These are phyloP conservation scores for Ditylenchus weischeri DNA, from an alignment of 2,888 invertebrate genomes.

Conservation along the genomic window DNA sequence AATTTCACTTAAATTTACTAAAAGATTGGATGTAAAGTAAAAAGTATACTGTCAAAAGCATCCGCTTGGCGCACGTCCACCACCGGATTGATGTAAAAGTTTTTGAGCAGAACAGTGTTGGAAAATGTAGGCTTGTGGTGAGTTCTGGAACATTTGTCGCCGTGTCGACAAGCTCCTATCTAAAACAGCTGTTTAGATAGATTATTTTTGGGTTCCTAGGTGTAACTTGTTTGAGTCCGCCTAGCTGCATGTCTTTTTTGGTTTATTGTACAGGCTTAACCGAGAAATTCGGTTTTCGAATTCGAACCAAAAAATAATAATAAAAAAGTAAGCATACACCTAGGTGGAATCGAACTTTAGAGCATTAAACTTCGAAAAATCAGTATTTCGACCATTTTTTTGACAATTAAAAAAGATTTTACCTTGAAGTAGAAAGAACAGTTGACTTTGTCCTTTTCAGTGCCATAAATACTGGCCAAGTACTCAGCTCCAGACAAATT, in stretches of 20 bases:
- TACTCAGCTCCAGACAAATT: constrained; percentile 73
- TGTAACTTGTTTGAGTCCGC: too few relatives aligned
- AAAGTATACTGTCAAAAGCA: constrained; percentile 46
- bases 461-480: constrained; percentile 94
- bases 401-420: constrained; percentile 1
- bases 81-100: constrained; percentile 61
- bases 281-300: too few relatives aligned
- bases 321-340: too few relatives aligned
- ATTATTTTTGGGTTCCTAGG: too few relatives aligned
- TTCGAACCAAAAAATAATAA: too few relatives aligned
- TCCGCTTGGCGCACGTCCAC: constrained; percentile 56
- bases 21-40: not conserved
- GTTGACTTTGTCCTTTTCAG: constrained; percentile 93
- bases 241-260: too few relatives aligned
- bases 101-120: constrained; percentile 91
- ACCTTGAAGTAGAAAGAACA: constrained; percentile 97
- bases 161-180: constrained; percentile 98
- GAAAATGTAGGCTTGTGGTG: constrained; percentile 99
- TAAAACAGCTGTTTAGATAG: not conserved
- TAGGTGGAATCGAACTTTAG: too few relatives aligned
- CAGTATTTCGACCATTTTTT: not conserved
- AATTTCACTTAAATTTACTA: not conserved
- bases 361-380: too few relatives aligned
- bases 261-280: too few relatives aligned
- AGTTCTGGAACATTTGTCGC: constrained; percentile 95